Conservation (phyloP, 2,113 vertebrate genomes). For the Labeo rohita region DNA sequence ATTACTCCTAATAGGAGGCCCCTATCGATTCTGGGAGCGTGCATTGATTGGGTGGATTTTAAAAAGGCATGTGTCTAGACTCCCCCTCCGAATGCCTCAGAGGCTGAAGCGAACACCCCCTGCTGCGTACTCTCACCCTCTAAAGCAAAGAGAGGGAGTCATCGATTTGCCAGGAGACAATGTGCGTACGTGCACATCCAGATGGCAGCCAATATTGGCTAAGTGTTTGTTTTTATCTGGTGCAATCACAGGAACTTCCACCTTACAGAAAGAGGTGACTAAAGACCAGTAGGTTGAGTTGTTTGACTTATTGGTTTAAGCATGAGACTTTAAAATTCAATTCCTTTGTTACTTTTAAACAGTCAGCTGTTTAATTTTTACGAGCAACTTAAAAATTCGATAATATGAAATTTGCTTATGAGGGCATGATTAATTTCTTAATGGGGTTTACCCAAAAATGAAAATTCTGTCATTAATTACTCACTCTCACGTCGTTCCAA, state of each 20-base stretch:
- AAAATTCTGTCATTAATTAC: no score
- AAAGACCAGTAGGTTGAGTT: neutral
- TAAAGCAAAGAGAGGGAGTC: neutral
- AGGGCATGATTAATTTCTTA: no score
- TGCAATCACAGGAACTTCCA: constrained; percentile 44
- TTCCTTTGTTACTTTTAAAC: neutral
- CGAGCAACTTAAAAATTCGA: no score
- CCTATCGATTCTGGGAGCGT: constrained; percentile 44
- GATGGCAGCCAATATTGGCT: constrained; percentile 39
- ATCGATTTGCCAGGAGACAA: constrained; percentile 45
- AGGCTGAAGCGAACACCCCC: constrained; percentile 22
- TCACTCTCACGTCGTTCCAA: no score
- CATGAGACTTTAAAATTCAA: neutral
- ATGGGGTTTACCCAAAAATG: no score
- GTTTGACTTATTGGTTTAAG: neutral
- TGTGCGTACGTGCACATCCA: constrained; percentile 42
- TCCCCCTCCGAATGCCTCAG: constrained; percentile 25
- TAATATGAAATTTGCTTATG: no score
- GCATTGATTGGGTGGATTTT: constrained; percentile 46
- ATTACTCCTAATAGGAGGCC: constrained; percentile 49
- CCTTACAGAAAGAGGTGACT: neutral
- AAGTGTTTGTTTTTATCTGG: constrained; percentile 55
- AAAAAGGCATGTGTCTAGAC: constrained; percentile 25
- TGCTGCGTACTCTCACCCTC: neutral
- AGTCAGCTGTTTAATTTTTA: neutral